Base-by-base conservation (phyloP, 1,140 invertebrate genomes). In the Daktulosphaira vitifoliae region DNA sequence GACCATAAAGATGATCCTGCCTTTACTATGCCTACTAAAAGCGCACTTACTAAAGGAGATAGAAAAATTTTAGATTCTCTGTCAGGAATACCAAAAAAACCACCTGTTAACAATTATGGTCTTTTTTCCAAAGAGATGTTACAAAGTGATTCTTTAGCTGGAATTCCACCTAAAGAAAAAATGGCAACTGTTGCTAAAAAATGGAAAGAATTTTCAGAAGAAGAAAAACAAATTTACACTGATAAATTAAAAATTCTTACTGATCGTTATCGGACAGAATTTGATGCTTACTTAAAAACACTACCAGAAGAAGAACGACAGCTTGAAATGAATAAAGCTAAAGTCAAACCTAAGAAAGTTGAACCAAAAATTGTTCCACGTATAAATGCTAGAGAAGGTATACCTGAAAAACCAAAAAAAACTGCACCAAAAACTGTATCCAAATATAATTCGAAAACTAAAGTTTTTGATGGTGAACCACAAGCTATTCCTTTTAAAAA, bases 41-140 rank as follows among this genome's bases (percentile, higher is more conserved):
- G 56, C 29, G 56, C 56, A 1, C 46, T 62, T 3, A 62, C 56
- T 11, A 62, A 62, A 62, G 56, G 56, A 25, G 56, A 62, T 62
- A 33, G 42, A 46, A 48, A 20, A 20, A 62, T 62, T 62, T 62
- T 62, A 20, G 56, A 62, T 13, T 48, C 56, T 1, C 56, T 46
- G 38, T 46, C 56, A 33, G 56, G 56, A 0, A 62, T 29, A 48
- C 56, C 56, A 13, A 62, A 62, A 48, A 62, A 62, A 33, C 56
- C 56, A 1, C 56, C 56, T 8, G 42, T 33, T 1, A 62, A 62
- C 44, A 62, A 48, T 33, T 62, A 62, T 29, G 16, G 56, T 62
- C 56, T 62, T 22, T 62, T 48, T 16, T 62, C 56, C 15, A 62
- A 44, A 62, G 56, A 62, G 46, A 48, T 62, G 42, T 48, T 62